phyloP scores from a whole-genome alignment of 2,888 invertebrate genomes.

The Lepidocyrtinus sp. region DNA sequence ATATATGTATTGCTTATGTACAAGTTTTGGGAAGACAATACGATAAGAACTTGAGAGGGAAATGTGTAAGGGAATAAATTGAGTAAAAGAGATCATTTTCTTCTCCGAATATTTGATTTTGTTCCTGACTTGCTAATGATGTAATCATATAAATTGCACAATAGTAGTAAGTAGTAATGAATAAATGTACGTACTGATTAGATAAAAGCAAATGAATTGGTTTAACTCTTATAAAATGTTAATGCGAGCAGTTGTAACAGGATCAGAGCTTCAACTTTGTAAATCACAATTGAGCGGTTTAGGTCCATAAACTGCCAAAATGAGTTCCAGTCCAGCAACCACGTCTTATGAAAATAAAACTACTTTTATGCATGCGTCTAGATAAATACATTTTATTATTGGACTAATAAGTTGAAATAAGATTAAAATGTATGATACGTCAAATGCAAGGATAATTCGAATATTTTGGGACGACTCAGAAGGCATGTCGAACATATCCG shows the following conservation, averaged over 20 bases:
- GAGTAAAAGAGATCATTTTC: not conserved
- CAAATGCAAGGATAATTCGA: not conserved
- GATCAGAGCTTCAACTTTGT: not conserved
- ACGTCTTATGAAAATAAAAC: too few relatives aligned
- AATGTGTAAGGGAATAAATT: not conserved
- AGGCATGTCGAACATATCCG: slow-evolving; percentile 30
- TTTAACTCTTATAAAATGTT: not conserved
- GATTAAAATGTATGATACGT: not conserved
- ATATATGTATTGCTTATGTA: not conserved
- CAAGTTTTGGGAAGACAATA: not conserved
- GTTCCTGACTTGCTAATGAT: slow-evolving; percentile 1
- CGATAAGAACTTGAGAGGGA: not conserved
- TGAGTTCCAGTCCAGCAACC: slow-evolving; percentile 19
- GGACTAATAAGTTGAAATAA: not conserved
- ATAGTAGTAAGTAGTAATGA: not conserved
- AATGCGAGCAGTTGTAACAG: too few relatives aligned
- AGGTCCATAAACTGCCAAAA: slow-evolving; percentile 14
- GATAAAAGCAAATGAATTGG: not conserved
- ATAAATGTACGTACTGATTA: not conserved
- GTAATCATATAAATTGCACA: slow-evolving; percentile 20
- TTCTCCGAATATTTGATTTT: not conserved
- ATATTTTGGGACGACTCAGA: slow-evolving; percentile 23
- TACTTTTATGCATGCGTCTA: not conserved
- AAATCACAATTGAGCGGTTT: slow-evolving; percentile 4
- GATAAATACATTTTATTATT: not conserved